Evolutionary conservation across 1,140 invertebrate species (phyloP).

Genomic region (Penaeus chinensis): DNA sequence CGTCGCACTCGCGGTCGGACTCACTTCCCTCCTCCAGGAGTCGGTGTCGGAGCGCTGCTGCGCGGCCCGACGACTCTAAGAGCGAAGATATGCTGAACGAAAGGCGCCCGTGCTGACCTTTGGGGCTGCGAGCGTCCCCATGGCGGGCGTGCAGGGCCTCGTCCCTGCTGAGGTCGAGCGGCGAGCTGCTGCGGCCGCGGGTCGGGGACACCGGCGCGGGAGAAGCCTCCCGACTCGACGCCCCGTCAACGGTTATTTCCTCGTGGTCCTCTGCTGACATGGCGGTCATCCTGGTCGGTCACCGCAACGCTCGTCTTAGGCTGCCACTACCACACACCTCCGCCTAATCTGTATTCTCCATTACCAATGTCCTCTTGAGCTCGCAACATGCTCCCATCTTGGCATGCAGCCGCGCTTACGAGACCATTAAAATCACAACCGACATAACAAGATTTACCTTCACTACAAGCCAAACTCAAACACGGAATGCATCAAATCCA

Average conservation of each 20-base stretch:
- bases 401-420: slow-evolving; percentile 60
- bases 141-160: slow-evolving; percentile 54
- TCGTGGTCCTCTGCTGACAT: slow-evolving; percentile 61
- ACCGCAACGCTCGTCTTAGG: slow-evolving; percentile 11
- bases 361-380: slow-evolving; percentile 60
- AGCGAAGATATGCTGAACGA: slow-evolving; percentile 63
- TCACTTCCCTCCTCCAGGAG: slow-evolving; percentile 59
- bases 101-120: slow-evolving; percentile 47
- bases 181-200: slow-evolving; percentile 54
- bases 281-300: slow-evolving; percentile 56
- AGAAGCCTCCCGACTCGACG: slow-evolving; percentile 37
- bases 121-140: slow-evolving; percentile 47
- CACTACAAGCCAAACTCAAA: slow-evolving; percentile 63
- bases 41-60: slow-evolving; percentile 48
- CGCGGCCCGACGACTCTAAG: slow-evolving; percentile 57
- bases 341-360: slow-evolving; percentile 60
- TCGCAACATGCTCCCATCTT: slow-evolving; percentile 57
- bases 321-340: slow-evolving; percentile 53
- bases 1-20: slow-evolving; percentile 48
- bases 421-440: slow-evolving; percentile 63
- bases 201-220: slow-evolving; percentile 34
- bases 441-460: slow-evolving; percentile 63
- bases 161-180: slow-evolving; percentile 61
- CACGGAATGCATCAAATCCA: slow-evolving; percentile 61
- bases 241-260: slow-evolving; percentile 54